Base-by-base conservation (phyloP, 2,888 invertebrate species). In the Acanthosepion esculentum region DNA sequence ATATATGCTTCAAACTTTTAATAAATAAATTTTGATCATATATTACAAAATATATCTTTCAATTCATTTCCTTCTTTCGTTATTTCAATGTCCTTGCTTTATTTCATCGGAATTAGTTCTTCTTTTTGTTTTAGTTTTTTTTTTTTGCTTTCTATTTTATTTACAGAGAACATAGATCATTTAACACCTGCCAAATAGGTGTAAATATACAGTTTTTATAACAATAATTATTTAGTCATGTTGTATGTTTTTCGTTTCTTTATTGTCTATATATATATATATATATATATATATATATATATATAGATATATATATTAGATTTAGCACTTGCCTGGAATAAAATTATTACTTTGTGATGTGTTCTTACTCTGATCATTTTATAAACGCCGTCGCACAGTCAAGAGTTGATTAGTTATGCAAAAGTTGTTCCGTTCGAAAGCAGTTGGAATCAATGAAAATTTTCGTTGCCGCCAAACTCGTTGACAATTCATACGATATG, bases 1-100 rank as follows among this genome's bases (percentile, higher is more conserved):
- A 78, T 78, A 33, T 78, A 78, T 78, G 15, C 78, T 78, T 78
- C 78, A 78, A 78, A 78, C 78, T 78, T 78, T 78, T 78, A 78
- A 78, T 78, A 78, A 78, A 78, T 78, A 78, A 78, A 78, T 78
- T 78, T n/a, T 78, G n/a, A 33, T 78, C 78, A 78, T 78, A 78
- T 78, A 78, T 78, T 78, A 78, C 78, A 78, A 78, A 78, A 78
- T 78, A 78, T 78, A 78, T 78, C 78, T 78, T 93, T 93, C 29
- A 41, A 15, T 20, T 53, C n/a, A 53, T 50, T 48, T 93, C 48
- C 29, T 50, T 41, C 53, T 20, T 93, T 53, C 48, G 12, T 53
- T 1, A 29, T 93, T 12, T 41, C 5, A 29, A 20, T n/a, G 0
- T n/a, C 1, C 41, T 50, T 26, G 7, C 29, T 33, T 78, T 33